Base-by-base conservation (phyloP, 1,140 invertebrate species). In the Harlomillsia oculata region DNA sequence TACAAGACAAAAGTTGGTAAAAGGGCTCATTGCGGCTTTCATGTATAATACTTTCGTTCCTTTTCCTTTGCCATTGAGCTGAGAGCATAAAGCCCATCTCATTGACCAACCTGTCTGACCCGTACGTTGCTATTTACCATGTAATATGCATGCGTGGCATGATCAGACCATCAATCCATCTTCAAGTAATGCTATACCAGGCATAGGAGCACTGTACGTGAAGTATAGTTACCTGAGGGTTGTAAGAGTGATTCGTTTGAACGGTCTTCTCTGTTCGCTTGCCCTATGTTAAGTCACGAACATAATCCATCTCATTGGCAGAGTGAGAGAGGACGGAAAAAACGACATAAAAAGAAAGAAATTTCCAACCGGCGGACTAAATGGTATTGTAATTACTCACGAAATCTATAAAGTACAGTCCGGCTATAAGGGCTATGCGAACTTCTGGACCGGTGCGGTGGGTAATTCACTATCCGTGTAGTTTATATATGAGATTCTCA, bases 271-370 rank as follows among this genome's bases (percentile, higher is more conserved):
- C 40, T 44, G 36, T 54, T 43, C 41, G 32, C 52, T 34, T 54
- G 52, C 52, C 52, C 29, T 43, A 54, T 54, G 46, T 54, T 56
- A 56, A 56, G 53, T 56, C 53, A 56, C 53, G 53, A 56, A 56
- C 53, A 56, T 49, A 56, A 56, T 56, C 53, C 53, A 56, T 56
- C 53, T 49, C 43, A 48, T 56, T 56, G 30, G 32, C 29, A 25
- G 46, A 50, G 30, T 36, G 45, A 48, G 48, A 36, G 49, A 51
- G 49, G 45, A 21, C 16, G n/a, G 9, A 48, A 48, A 44, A 45
- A 54, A 56, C 40, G 36, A 39, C 25, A 56, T 30, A 20, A 16
- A 18, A 48, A 48, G 23, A 44, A 46, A 56, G 45, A 37, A 46
- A 36, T 44, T 45, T 32, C 45, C 45, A 48, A 28, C 45, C 45